phyloP scores from a whole-genome alignment of 2,888 invertebrate species.

The Agrotis segetum region DNA sequence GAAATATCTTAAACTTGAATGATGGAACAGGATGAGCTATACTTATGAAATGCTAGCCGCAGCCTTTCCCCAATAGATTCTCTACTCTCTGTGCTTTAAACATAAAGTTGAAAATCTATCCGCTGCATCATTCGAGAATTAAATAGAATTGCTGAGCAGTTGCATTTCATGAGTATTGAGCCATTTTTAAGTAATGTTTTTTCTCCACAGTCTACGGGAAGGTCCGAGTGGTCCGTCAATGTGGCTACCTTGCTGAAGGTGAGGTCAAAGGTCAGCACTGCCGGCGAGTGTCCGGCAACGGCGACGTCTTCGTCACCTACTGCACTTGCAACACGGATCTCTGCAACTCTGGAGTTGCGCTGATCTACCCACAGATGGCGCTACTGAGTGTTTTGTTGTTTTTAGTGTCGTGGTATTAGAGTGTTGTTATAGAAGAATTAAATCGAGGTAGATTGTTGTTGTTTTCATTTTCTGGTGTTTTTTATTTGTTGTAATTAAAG shows the following conservation, averaged over 20 bases:
- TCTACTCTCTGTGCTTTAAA: too few species aligned
- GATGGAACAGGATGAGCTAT: too few species aligned
- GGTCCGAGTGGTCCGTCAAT: conserved; percentile 94
- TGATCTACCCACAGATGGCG: conserved; percentile 66
- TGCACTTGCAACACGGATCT: conserved; percentile 95
- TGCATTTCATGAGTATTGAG: too few species aligned
- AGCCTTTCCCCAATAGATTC: too few species aligned
- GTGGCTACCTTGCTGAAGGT: conserved; percentile 94
- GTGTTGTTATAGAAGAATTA: conserved; percentile 24
- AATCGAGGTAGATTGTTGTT: conserved; percentile 36
- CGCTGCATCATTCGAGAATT: too few species aligned
- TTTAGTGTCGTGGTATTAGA: conserved; percentile 42
- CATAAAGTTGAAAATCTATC: too few species aligned
- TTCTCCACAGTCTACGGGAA: conserved; percentile 93
- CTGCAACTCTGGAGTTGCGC: conserved; percentile 92
- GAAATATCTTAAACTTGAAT: too few species aligned
- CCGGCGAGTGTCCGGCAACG: conserved; percentile 93
- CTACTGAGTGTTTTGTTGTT: conserved; percentile 51
- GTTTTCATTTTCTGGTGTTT: conserved; percentile 4
- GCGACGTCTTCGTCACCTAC: conserved; percentile 93
- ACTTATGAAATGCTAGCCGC: too few species aligned
- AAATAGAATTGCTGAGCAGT: too few species aligned
- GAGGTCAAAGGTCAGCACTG: conserved; percentile 90
- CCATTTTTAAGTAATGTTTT: neutral
- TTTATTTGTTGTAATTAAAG: neutral